phyloP scores from a whole-genome alignment of 2,797 vertebrate species.

The Pteropus rufus region DNA sequence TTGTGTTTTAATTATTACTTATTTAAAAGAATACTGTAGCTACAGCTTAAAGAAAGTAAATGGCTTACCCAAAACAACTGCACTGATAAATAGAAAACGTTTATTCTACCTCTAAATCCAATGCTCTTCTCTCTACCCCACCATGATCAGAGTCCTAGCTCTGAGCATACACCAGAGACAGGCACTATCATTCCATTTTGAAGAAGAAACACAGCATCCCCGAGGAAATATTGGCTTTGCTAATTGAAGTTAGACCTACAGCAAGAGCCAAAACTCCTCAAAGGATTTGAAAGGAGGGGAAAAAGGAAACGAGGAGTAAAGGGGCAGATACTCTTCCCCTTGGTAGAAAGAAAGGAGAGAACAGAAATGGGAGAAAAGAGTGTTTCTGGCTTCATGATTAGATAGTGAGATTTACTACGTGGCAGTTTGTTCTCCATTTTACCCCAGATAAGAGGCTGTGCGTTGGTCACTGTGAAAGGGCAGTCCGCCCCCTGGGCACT shows the following conservation, averaged over 20 bases:
- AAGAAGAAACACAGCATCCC: not conserved
- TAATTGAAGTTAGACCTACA: not conserved
- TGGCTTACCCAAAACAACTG: not conserved
- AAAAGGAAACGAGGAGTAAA: not conserved
- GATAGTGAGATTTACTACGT: not conserved
- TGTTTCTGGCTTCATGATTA: not conserved
- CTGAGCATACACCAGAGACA: not conserved
- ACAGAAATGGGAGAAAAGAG: not conserved
- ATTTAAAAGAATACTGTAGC: not conserved
- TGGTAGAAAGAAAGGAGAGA: not conserved
- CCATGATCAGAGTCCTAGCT: not conserved
- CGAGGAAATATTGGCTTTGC: not conserved
- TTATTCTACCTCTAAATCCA: not conserved
- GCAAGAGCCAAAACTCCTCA: not conserved
- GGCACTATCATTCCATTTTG: not conserved
- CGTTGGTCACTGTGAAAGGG: not conserved
- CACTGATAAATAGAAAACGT: not conserved
- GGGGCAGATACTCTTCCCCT: not conserved
- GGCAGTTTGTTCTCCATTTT: not conserved
- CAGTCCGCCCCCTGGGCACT: not conserved
- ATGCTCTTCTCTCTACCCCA: not conserved
- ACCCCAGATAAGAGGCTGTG: not conserved
- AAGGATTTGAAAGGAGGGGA: not conserved
- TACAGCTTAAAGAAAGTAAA: not conserved
- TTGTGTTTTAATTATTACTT: not conserved